Evolutionary conservation across 2,797 vertebrate genomes (phyloP).

Genomic region (Neostethus bicornis): DNA sequence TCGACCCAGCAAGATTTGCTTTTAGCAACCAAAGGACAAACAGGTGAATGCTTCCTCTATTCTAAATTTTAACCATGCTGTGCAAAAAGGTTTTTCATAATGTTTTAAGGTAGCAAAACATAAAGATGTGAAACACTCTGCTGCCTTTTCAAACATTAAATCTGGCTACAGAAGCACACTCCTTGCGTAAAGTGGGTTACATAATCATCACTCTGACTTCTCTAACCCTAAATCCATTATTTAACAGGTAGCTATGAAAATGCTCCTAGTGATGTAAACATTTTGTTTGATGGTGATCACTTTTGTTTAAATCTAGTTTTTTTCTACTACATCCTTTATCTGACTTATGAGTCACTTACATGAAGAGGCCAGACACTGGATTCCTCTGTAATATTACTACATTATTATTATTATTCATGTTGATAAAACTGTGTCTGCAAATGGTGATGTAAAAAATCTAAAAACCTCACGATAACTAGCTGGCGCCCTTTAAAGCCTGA

Average conservation of each 20-base stretch:
- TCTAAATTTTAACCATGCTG: conserved; percentile 18
- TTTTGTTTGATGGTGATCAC: conserved; percentile 1
- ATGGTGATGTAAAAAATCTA: conserved; percentile 2
- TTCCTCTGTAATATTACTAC: conserved; percentile 14
- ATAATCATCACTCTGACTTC: conserved; percentile 43
- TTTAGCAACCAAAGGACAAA: conserved; percentile 1
- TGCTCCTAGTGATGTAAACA: conserved; percentile 21
- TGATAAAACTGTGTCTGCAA: conserved; percentile 17
- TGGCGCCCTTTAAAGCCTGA: conserved; percentile 9
- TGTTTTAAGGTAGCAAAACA: conserved; percentile 18
- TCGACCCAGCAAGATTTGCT: background rate
- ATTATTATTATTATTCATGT: conserved; percentile 9
- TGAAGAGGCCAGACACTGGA: background rate
- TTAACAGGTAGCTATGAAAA: conserved; percentile 34
- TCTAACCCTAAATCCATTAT: conserved; percentile 47
- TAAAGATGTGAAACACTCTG: conserved; percentile 18
- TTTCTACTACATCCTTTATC: background rate
- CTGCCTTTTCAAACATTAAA: conserved; percentile 34
- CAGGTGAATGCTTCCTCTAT: background rate
- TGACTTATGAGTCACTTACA: conserved; percentile 7
- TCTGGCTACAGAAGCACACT: conserved; percentile 41
- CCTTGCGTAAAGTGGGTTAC: conserved; percentile 59
- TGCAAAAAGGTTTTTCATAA: conserved; percentile 21
- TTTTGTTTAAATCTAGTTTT: conserved; percentile 3
- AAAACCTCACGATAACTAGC: background rate